Base-by-base conservation (phyloP, 1,140 invertebrate genomes). In the Drosophila nigrodunni region DNA sequence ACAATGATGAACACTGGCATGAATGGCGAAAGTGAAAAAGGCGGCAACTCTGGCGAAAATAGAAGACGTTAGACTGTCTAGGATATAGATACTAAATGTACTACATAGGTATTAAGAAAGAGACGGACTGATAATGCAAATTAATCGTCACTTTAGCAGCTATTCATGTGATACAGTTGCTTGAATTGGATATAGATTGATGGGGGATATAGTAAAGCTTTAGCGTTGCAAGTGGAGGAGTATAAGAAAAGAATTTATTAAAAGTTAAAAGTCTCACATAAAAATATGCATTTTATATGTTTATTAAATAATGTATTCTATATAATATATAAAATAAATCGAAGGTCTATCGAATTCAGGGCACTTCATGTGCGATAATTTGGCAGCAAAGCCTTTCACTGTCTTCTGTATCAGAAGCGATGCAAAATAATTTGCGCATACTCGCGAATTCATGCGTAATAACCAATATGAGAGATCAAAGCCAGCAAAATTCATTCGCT, bases 1-100 rank as follows among this genome's bases (percentile, higher is more conserved):
- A 78, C 78, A 80, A 78, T 74, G 77, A 87, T 73, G 74, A 74
- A 71, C 72, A 88, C 80, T 77, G 62, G 77, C 82, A 82, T 74
- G 70, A 80, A 74, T 11, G 13, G 35, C 46, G 13, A 3, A n/a
- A 43, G 11, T 37, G 18, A 13, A 7, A n/a, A 47, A 43, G 25
- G 25, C 10, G 50, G 7, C 25, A 37, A 41, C 15, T 58, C 15
- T 43, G 10, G 41, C 41, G 13, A 15, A 43, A 5, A 41, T 9
- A 58, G 39, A 21, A 10, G 50, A 21, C 7, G 44, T 18, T 21
- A 21, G 15, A 43, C 11, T 11, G 39, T 43, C 10, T 30, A 30
- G 25, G 6, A 30, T 30, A 43, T 41, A 11, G n/a, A 11, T 8
- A 39, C 37, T 39, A 7, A 1, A 10, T 8, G 8, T 9, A 39